Evolutionary conservation across 2,888 invertebrate genomes (phyloP).

Genomic region (Aphidoletes aphidimyza): DNA sequence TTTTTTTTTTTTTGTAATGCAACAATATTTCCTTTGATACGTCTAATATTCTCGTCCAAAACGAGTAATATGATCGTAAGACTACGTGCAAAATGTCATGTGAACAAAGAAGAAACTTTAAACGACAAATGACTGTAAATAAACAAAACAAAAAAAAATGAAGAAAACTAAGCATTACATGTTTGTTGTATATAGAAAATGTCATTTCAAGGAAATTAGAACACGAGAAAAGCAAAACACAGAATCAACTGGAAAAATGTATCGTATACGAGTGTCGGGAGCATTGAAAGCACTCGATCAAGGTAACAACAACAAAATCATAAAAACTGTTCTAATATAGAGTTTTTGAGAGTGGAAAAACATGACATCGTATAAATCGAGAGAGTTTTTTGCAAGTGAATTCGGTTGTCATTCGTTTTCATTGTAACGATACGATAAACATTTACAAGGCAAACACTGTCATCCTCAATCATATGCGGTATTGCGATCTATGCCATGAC

Average conservation of each 20-base stretch:
- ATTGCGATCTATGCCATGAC: too few species aligned
- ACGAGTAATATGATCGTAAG: background rate
- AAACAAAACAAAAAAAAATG: background rate
- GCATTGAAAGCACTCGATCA: background rate
- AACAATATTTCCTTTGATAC: conserved; percentile 2
- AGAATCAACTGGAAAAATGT: background rate
- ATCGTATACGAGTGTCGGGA: background rate
- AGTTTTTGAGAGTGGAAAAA: too few species aligned
- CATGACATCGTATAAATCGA: too few species aligned
- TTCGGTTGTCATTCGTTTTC: too few species aligned
- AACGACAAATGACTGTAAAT: background rate
- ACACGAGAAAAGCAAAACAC: background rate
- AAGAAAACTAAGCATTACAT: background rate
- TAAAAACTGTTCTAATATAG: too few species aligned
- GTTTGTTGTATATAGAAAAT: background rate
- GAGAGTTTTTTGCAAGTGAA: too few species aligned
- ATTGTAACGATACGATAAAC: too few species aligned
- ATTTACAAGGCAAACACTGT: too few species aligned
- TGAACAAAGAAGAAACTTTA: background rate
- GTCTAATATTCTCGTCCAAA: background rate
- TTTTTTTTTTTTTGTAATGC: too few species aligned
- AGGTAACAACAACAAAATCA: too few species aligned
- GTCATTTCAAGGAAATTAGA: background rate
- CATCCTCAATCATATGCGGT: too few species aligned
- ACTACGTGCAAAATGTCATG: conserved; percentile 14